Conservation (phyloP, 2,113 vertebrate species). For the Pseudonaja textilis region DNA sequence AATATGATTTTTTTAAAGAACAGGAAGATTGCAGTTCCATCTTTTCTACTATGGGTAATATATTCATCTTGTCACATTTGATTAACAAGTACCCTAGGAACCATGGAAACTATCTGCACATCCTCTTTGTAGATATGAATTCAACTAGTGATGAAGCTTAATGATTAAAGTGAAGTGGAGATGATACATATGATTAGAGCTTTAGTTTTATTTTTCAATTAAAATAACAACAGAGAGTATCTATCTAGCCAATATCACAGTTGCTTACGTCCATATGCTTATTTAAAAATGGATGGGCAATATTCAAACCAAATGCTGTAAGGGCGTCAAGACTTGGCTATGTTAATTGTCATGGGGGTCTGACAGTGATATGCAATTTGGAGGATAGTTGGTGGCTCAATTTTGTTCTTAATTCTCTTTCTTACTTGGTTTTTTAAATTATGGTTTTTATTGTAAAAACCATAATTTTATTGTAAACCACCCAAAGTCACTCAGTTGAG, state of each 20-base stretch:
- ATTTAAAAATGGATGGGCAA: not conserved
- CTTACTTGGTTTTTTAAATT: not conserved
- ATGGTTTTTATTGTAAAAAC: not conserved
- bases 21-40: not conserved
- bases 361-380: not conserved
- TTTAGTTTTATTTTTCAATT: not conserved
- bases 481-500: not conserved
- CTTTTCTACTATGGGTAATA: not conserved
- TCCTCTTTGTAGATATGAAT: not conserved
- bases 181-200: not conserved
- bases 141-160: not conserved
- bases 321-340: not conserved
- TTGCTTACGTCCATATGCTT: not conserved
- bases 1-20: not conserved
- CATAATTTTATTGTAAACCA: not conserved
- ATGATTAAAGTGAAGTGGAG: not conserved
- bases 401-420: not conserved
- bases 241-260: not conserved
- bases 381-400: not conserved
- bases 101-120: not conserved
- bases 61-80: not conserved
- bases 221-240: not conserved
- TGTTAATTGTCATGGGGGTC: not conserved
- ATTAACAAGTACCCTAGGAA: conserved; percentile 7
- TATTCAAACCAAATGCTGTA: not conserved